phyloP scores from a whole-genome alignment of 2,797 vertebrate genomes.

The Danio aesculapii region DNA sequence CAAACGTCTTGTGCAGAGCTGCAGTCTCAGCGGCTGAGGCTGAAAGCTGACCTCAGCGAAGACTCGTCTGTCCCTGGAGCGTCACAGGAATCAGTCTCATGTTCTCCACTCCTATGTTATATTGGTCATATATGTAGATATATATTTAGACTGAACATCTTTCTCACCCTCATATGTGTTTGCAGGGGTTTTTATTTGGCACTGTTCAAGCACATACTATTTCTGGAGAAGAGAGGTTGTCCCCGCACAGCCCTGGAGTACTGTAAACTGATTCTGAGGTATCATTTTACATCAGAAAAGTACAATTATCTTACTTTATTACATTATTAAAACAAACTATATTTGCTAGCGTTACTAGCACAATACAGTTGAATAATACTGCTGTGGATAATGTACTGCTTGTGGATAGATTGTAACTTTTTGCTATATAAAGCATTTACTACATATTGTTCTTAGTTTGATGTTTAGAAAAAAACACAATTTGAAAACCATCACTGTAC shows the following conservation, averaged over 20 bases:
- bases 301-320: neutral
- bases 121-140: no score
- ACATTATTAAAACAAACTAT: neutral
- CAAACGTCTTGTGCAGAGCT: no score
- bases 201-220: conserved; percentile 96
- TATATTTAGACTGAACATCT: neutral
- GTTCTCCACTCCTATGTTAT: no score
- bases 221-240: conserved; percentile 95
- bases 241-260: conserved; percentile 94
- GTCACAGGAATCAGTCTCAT: no score
- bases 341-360: neutral
- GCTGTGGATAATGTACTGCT: neutral
- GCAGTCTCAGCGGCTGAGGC: no score
- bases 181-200: conserved; percentile 93
- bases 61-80: no score
- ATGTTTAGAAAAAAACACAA: no score
- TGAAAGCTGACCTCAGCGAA: no score
- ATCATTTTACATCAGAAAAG: conserved; percentile 17
- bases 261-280: conserved; percentile 97
- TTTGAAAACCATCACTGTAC: neutral
- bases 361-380: neutral
- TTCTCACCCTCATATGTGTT: conserved; percentile 45
- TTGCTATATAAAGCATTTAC: no score
- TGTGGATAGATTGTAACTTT: no score
- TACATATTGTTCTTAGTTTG: no score